These are phyloP conservation scores for Paraplagusia blochii DNA, from an alignment of 2,113 vertebrate species.

Conservation along the genomic window DNA sequence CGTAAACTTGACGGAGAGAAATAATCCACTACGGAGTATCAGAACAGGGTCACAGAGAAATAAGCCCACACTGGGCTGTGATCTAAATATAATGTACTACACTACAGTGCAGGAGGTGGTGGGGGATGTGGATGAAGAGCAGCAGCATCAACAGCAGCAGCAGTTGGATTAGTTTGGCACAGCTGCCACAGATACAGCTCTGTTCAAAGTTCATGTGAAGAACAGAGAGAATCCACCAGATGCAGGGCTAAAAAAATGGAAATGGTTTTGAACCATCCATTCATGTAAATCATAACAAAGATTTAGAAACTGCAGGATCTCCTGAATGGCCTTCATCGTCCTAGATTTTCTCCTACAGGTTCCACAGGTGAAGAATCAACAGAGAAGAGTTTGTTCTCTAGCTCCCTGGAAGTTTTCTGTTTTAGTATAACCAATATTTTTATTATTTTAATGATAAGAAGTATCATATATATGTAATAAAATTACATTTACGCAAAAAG, in stretches of 20 bases:
- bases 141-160: not conserved
- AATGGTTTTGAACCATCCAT: too few relatives aligned
- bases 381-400: too few relatives aligned
- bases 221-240: constrained; percentile 9
- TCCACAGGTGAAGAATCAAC: not conserved
- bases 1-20: constrained; percentile 71
- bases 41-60: constrained; percentile 55
- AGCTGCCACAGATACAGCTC: constrained; percentile 6
- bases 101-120: not conserved
- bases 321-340: constrained; percentile 24
- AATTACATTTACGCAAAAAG: too few relatives aligned
- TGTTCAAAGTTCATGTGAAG: not conserved
- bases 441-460: too few relatives aligned
- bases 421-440: too few relatives aligned
- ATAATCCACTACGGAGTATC: constrained; percentile 66
- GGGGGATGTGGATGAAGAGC: constrained; percentile 12
- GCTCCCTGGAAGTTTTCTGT: too few relatives aligned
- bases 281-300: too few relatives aligned
- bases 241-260: not conserved
- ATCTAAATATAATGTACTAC: constrained; percentile 31
- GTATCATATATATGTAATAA: too few relatives aligned
- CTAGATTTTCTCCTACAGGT: constrained; percentile 42
- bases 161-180: constrained; percentile 27
- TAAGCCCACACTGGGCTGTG: constrained; percentile 44
- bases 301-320: constrained; percentile 45